Base-by-base conservation (phyloP, 2,797 vertebrate species). In the Cyprinodon diabolis region DNA sequence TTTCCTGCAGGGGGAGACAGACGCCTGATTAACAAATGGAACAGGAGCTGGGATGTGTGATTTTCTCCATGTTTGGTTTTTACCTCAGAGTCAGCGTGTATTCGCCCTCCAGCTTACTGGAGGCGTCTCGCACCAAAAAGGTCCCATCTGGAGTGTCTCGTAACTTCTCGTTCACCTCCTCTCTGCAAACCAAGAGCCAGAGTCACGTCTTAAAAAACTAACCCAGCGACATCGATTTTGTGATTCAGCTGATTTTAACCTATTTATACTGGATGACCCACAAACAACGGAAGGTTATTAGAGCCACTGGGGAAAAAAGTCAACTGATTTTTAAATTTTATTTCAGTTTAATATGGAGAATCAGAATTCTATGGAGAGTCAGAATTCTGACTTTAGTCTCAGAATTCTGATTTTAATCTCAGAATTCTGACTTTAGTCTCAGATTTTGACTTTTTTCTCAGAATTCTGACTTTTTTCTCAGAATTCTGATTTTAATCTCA, bases 31-130 rank as follows among this genome's bases (percentile, higher is more conserved):
- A 78, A 68, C 6, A 66, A 10, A 23, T 65, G 40, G 62, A 65
- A 35, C 25, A 14, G 52, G 23, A 55, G 57, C 19, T 48, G 2
- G 1, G 1, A 63, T 1, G 19, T 63, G 15, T 49, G 49, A n/a
- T 17, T 21, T 23, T 10, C 12, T 15, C 37, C 43, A 49, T 37
- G 57, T 65, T 54, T 45, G 56, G 71, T 60, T n/a, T 40, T 82
- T 82, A 98, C 97, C 97, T 97, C 79, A 98, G 96, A 0, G 97
- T 98, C 75, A 98, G 95, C 0, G 97, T 98, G 93, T 97, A 97
- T 69, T 98, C 97, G 40, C 97, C 96, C 85, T 96, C 95, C 82
- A 98, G 95, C 93, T 97, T 98, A 91, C 96, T 98, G 48, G 97
- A 97, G 12, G 97, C 97, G 4, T 98, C 97, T 0, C 97, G 94